A percentile compares a stretch with the other conserved stretches of the same genome.
These are phyloP conservation scores for Pseudochaenichthys georgianus DNA, from an alignment of 2,797 vertebrate species.

Conservation along the genomic window DNA sequence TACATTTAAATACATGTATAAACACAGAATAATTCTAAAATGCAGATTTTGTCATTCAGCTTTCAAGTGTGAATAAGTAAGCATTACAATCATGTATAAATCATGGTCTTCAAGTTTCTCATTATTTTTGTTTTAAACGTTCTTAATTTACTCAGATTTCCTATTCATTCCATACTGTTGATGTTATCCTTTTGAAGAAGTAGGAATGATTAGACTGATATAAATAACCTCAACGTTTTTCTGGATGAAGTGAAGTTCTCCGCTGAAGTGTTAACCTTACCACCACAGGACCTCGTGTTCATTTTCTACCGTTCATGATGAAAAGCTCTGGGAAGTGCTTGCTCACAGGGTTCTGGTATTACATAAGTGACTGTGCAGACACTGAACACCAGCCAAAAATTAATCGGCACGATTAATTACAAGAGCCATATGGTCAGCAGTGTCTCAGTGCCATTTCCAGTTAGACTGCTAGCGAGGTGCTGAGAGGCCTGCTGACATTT, in stretches of 20 bases:
- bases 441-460: conserved; percentile 81
- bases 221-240: conserved; percentile 22
- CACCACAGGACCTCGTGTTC: conserved; percentile 54
- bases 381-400: conserved; percentile 81
- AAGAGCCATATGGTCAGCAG: conserved; percentile 86
- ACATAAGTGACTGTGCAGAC: conserved; percentile 79
- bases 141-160: background rate
- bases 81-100: too few species aligned
- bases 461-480: conserved; percentile 81
- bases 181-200: background rate
- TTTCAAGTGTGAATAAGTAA: too few species aligned
- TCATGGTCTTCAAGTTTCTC: too few species aligned
- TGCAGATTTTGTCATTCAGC: background rate
- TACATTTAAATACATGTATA: background rate
- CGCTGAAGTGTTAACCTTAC: conserved; percentile 41
- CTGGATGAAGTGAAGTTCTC: conserved; percentile 39
- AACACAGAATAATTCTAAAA: background rate
- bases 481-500: conserved; percentile 85
- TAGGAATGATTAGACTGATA: conserved; percentile 32
- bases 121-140: background rate
- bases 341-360: conserved; percentile 64
- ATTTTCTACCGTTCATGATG: conserved; percentile 36
- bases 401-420: conserved; percentile 86
- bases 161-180: background rate
- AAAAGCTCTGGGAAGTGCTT: conserved; percentile 53